Conservation (phyloP, 2,797 vertebrate species). For the Poecilia wingei region DNA sequence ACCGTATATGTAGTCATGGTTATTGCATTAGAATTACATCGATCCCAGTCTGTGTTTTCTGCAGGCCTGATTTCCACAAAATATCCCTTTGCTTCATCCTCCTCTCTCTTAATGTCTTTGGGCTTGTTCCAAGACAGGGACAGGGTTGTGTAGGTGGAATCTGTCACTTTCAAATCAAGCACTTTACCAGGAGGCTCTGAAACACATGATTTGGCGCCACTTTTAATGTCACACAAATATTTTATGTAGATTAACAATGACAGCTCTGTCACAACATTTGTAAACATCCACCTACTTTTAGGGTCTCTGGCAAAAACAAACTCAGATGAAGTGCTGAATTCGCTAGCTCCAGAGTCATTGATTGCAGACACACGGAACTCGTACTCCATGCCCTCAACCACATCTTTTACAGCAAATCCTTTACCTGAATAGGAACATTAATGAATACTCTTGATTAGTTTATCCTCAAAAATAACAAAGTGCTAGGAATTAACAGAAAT, state of each 20-base stretch:
- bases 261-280: neutral
- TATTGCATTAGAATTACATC: slow-evolving; percentile 81
- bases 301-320: slow-evolving; percentile 86
- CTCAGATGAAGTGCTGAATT: slow-evolving; percentile 86
- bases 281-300: slow-evolving; percentile 80
- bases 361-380: slow-evolving; percentile 90
- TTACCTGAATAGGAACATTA: slow-evolving; percentile 66
- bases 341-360: slow-evolving; percentile 86
- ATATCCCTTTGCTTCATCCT: slow-evolving; percentile 85
- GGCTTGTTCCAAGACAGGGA: slow-evolving; percentile 87
- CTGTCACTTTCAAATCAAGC: slow-evolving; percentile 86
- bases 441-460: neutral
- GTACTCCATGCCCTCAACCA: slow-evolving; percentile 87
- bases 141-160: slow-evolving; percentile 83
- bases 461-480: neutral
- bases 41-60: slow-evolving; percentile 84
- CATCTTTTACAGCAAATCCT: slow-evolving; percentile 76
- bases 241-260: neutral
- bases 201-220: slow-evolving; percentile 38
- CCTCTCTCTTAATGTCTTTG: slow-evolving; percentile 68
- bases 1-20: slow-evolving; percentile 77
- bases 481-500: slow-evolving; percentile 1
- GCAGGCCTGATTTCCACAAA: slow-evolving; percentile 86
- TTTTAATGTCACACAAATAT: slow-evolving; percentile 8
- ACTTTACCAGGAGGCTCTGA: slow-evolving; percentile 88